Evolutionary conservation across 2,113 vertebrate species (phyloP).

Genomic region (Aleadryas rufinucha): DNA sequence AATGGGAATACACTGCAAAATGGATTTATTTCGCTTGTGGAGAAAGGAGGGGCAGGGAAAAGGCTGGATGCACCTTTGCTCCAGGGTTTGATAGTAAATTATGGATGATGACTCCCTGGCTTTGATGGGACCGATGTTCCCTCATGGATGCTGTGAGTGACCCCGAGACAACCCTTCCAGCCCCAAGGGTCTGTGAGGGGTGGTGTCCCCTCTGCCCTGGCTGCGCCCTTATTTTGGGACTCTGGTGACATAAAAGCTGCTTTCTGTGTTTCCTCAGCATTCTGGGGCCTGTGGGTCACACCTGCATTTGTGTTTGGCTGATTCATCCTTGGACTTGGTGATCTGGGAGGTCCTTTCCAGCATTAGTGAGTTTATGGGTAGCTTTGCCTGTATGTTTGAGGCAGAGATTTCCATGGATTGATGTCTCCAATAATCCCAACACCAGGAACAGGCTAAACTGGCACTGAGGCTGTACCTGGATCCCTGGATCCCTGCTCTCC

Average conservation of each 20-base stretch:
- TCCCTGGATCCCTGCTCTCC: not conserved
- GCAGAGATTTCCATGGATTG: not conserved
- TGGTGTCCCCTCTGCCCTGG: not conserved
- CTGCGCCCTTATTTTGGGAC: not conserved
- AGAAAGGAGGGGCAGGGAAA: not conserved
- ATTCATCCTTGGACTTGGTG: not conserved
- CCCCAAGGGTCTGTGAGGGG: not conserved
- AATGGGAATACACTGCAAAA: not conserved
- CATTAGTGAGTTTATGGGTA: fast-evolving
- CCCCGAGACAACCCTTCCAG: not conserved
- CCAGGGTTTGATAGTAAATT: not conserved
- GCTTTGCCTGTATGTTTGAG: not conserved
- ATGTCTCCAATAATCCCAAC: not conserved
- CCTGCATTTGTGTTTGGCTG: not conserved
- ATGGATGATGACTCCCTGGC: not conserved
- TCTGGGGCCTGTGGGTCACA: fast-evolving
- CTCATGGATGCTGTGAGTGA: not conserved
- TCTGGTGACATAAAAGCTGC: not conserved
- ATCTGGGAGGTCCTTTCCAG: not conserved
- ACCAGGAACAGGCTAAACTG: not conserved
- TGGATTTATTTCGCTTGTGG: not conserved
- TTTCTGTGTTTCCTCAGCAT: not conserved
- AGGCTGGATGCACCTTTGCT: not conserved
- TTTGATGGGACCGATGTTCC: not conserved
- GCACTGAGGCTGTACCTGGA: fast-evolving